These are phyloP conservation scores for Limnephilus rhombicus DNA, from an alignment of 2,888 invertebrate species.

Conservation along the genomic window DNA sequence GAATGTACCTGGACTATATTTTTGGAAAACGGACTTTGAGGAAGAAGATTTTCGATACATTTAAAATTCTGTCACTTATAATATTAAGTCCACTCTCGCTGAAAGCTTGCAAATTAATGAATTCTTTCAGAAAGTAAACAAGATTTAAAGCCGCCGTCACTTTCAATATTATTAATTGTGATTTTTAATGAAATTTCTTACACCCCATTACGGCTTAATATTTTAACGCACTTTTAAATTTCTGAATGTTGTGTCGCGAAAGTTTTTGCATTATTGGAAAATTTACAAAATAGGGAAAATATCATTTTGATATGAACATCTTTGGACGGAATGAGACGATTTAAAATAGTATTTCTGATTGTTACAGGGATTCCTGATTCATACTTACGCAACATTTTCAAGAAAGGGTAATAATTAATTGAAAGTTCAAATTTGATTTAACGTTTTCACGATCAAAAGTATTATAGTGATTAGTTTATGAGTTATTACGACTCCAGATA, in stretches of 20 bases:
- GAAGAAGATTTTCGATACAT: background rate
- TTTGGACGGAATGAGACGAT: background rate
- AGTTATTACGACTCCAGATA: too few species aligned
- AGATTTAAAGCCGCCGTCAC: conserved; percentile 52
- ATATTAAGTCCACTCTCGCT: background rate
- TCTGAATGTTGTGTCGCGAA: background rate
- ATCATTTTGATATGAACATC: background rate
- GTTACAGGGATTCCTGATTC: too few species aligned
- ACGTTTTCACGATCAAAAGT: too few species aligned
- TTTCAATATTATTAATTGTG: conserved; percentile 35
- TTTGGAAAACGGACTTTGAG: background rate
- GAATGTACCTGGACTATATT: too few species aligned
- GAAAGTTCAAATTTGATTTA: too few species aligned
- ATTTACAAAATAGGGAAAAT: background rate
- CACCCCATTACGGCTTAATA: background rate
- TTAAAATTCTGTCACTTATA: background rate
- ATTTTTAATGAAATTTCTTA: conserved; percentile 43
- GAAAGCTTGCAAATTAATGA: background rate
- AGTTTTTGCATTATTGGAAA: background rate
- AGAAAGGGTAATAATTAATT: too few species aligned
- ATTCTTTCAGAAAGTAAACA: conserved; percentile 51
- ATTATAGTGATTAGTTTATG: too few species aligned
- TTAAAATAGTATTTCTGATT: background rate
- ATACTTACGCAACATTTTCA: too few species aligned
- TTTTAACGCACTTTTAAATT: conserved; percentile 12